A percentile compares a stretch with the other conserved stretches of the same genome.
Evolutionary conservation across 2,797 vertebrate genomes (phyloP).

Genomic region (Ctenopoma kingsleyae): DNA sequence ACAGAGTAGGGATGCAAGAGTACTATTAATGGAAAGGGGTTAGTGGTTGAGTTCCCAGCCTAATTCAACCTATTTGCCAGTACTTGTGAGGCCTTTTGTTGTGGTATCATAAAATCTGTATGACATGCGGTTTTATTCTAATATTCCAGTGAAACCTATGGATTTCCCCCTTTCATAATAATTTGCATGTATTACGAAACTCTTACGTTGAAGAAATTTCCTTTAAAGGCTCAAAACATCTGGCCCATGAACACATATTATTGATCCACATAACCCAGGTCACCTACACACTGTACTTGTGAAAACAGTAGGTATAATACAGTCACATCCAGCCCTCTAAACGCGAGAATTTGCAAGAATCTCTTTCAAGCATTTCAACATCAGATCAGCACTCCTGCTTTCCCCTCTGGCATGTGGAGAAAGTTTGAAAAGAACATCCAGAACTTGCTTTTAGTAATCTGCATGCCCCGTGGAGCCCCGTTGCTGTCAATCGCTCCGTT

Average conservation of each 20-base stretch:
- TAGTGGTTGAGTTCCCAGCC: background rate
- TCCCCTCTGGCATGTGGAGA: conserved; percentile 69
- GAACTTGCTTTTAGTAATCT: conserved; percentile 81
- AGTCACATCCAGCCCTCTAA: conserved; percentile 59
- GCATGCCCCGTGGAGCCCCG: conserved; percentile 77
- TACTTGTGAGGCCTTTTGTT: background rate
- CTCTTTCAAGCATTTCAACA: conserved; percentile 71
- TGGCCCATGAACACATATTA: background rate
- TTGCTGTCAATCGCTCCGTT: conserved; percentile 77
- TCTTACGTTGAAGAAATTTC: background rate
- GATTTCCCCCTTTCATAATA: conserved; percentile 2
- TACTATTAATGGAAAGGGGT: background rate
- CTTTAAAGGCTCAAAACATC: conserved; percentile 3
- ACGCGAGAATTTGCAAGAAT: conserved; percentile 64
- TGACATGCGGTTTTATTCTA: background rate
- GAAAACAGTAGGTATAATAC: conserved; percentile 57
- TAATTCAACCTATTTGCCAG: background rate
- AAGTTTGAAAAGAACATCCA: conserved; percentile 81
- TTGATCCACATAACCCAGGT: conserved; percentile 23
- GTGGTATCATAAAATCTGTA: background rate
- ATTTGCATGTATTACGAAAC: background rate
- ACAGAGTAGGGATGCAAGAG: background rate
- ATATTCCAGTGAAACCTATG: background rate
- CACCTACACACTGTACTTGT: conserved; percentile 51
- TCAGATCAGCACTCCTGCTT: conserved; percentile 71